phyloP scores from a whole-genome alignment of 2,113 vertebrate genomes.

The Cricetomys ansorgei region DNA sequence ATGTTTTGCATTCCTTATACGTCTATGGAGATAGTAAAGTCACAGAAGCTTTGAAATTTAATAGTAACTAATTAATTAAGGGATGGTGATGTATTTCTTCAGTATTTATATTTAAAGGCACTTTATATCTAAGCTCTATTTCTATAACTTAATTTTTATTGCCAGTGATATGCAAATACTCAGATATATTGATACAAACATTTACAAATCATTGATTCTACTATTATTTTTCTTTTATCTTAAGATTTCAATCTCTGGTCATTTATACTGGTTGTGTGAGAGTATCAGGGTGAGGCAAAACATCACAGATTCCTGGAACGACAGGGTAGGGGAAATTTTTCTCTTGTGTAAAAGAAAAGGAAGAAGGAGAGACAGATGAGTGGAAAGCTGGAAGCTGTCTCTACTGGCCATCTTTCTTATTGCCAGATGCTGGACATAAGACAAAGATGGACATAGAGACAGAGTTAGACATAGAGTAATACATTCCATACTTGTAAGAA shows the following conservation, averaged over 20 bases:
- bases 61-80: slow-evolving; percentile 18
- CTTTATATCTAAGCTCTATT: neutral
- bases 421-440: too few species aligned
- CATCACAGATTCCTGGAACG: neutral
- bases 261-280: neutral
- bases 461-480: neutral
- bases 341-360: neutral
- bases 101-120: neutral
- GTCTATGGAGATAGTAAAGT: slow-evolving; percentile 14
- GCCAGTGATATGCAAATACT: neutral
- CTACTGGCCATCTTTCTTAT: too few species aligned
- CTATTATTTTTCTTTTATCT: neutral
- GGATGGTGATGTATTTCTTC: neutral
- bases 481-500: neutral
- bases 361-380: neutral
- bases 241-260: neutral
- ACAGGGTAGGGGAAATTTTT: neutral
- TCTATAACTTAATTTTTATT: neutral
- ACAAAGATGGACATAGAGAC: neutral
- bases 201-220: neutral
- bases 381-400: too few species aligned
- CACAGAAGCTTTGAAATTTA: neutral
- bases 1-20: neutral
- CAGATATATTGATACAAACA: rapidly evolving
- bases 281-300: neutral